Evolutionary conservation across 2,888 invertebrate genomes (phyloP), one percentile per base, ranked within the genome.

Genomic region (Drosophila testacea): DNA sequence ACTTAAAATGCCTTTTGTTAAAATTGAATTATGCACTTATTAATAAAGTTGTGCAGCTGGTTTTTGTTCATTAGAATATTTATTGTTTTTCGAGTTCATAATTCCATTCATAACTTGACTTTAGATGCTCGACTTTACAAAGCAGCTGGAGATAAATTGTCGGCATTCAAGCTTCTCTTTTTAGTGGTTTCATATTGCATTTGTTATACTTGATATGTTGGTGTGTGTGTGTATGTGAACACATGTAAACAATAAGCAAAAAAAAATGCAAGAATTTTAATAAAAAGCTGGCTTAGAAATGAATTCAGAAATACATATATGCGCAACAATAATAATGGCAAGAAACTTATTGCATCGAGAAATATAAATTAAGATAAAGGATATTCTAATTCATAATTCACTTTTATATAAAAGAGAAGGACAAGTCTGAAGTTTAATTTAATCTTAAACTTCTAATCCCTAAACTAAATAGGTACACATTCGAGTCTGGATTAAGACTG

Each of bases 261-360:
- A 39, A 56, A 44, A 56, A 56, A 16, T 47, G 69, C 52, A 51
- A 52, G 54, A 38, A 76, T 59, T 75, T 75, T 56, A 66, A 75
- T 62, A 16, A 52, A 66, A 55, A 65, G 32, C 56, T 63, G 65
- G 4, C 41, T 27, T 41, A 9, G 22, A 22, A 48, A 28, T 32
- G 1, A 10, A 10, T 22, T 3, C 22, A 16, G 6, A 16, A 10
- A 32, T 16, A 16, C 16, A 16, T 10, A 28, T 4, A 4, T 41
- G 4, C 4, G 22, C 22, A 22, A 22, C 3, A 22, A 22, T 22
- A 22, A 22, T 22, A 22, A 22, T 22, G 22, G 22, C 22, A 22
- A 22, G 22, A 22, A 22, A 22, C 22, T 22, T 22, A 22, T 22
- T 34, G 22, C 22, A 50, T 34, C 34, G 4, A 11, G 22, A 34